phyloP scores from a whole-genome alignment of 2,888 invertebrate genomes.

The Carcina quercana region DNA sequence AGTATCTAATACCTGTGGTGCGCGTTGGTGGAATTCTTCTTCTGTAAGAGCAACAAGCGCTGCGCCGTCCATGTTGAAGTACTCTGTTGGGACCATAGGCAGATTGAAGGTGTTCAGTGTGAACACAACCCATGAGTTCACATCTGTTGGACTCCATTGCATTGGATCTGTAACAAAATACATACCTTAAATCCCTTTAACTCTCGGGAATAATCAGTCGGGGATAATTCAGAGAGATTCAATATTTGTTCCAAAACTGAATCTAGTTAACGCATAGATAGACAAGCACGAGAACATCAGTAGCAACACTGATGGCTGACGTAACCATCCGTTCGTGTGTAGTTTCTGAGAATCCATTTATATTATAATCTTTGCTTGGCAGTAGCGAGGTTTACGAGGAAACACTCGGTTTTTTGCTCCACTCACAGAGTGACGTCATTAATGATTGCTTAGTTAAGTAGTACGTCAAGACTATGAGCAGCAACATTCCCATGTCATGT shows the following conservation, averaged over 20 bases:
- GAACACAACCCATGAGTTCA: conserved; percentile 92
- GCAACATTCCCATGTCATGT: conserved; percentile 33
- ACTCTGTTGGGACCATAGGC: conserved; percentile 81
- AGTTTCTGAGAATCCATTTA: conserved; percentile 52
- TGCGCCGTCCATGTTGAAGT: conserved; percentile 87
- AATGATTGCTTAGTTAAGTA: conserved; percentile 29
- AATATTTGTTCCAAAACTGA: too few species aligned
- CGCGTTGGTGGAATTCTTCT: conserved; percentile 88
- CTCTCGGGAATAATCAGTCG: too few species aligned
- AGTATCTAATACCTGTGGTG: conserved; percentile 79
- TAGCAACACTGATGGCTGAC: conserved; percentile 39
- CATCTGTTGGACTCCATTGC: conserved; percentile 89
- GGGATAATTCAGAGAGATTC: too few species aligned
- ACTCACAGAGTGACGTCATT: conserved; percentile 48
- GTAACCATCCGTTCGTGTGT: conserved; percentile 39
- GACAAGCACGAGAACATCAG: too few species aligned
- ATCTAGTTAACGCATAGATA: too few species aligned
- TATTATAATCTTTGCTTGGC: conserved; percentile 42
- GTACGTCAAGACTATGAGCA: conserved; percentile 24
- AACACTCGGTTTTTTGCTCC: conserved; percentile 42
- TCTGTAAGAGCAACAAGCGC: conserved; percentile 85
- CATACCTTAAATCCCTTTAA: too few species aligned
- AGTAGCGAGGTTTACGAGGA: conserved; percentile 42
- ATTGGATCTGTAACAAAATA: conserved; percentile 82
- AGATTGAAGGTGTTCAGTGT: conserved; percentile 87